Conservation (phyloP, 2,113 vertebrate genomes). For the Guaruba guarouba region DNA sequence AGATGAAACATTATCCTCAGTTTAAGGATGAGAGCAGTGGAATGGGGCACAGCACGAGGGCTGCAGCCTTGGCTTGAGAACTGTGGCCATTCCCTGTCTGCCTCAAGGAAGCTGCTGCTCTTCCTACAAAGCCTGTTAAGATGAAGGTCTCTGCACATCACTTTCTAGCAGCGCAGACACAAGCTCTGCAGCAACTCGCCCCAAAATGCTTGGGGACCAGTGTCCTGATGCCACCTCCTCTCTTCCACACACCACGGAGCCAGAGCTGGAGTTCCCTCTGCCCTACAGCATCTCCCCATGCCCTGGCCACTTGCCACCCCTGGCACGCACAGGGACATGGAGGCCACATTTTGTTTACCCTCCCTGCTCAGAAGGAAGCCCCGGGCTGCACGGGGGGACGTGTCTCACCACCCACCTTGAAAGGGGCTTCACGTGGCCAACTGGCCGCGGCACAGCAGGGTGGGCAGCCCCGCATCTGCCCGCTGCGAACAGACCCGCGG, state of each 20-base stretch:
- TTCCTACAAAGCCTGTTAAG: neutral
- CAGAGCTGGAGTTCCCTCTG: neutral
- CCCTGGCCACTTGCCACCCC: neutral
- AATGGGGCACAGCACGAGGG: neutral
- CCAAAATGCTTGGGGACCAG: fast-evolving
- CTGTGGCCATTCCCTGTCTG: fast-evolving
- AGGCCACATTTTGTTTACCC: neutral
- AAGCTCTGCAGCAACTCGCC: neutral
- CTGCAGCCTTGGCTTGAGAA: neutral
- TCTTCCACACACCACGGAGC: fast-evolving
- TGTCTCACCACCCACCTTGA: neutral
- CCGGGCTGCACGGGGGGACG: neutral
- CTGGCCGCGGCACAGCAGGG: neutral
- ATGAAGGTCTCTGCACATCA: neutral
- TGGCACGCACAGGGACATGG: fast-evolving
- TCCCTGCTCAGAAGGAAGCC: neutral
- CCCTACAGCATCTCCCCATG: neutral
- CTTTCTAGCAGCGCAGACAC: fast-evolving
- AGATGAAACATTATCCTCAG: neutral
- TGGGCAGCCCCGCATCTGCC: conserved; percentile 44
- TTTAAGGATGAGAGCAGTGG: fast-evolving
- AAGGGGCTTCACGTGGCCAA: neutral
- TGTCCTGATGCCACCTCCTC: neutral
- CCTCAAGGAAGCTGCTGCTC: too few species aligned
- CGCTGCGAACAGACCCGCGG: neutral